These are phyloP conservation scores for Syrmaticus mikado DNA, from an alignment of 2,113 vertebrate species.

Conservation along the genomic window DNA sequence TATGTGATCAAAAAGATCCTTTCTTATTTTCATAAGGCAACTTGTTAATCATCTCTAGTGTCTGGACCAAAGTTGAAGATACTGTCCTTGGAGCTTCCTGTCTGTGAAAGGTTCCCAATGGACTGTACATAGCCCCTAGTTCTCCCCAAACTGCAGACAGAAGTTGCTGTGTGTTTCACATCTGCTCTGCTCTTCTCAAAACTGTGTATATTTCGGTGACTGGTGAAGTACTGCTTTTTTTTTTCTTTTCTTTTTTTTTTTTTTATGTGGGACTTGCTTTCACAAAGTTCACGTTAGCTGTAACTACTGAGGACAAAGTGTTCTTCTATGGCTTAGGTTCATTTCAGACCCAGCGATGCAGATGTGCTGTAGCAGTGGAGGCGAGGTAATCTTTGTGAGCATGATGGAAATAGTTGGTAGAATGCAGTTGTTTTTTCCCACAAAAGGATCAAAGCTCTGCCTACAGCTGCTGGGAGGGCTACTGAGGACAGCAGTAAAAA, in stretches of 20 bases:
- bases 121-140: neutral
- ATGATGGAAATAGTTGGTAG: neutral
- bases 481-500: slow-evolving; percentile 7
- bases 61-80: neutral
- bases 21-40: neutral
- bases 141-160: neutral
- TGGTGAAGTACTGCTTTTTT: neutral
- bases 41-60: neutral
- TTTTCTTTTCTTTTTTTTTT: neutral
- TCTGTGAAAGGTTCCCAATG: rapidly evolving
- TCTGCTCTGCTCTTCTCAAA: neutral
- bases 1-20: neutral
- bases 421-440: neutral
- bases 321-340: neutral
- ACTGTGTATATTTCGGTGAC: neutral
- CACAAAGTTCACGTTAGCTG: rapidly evolving
- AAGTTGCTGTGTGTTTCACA: neutral
- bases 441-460: neutral
- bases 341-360: rapidly evolving
- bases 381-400: neutral
- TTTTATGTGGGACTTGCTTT: neutral
- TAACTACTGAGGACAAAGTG: neutral
- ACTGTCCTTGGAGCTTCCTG: neutral
- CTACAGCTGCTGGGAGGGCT: neutral
- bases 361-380: neutral